Base-by-base conservation (phyloP, 2,797 vertebrate species). In the Neoniphon sammara region DNA sequence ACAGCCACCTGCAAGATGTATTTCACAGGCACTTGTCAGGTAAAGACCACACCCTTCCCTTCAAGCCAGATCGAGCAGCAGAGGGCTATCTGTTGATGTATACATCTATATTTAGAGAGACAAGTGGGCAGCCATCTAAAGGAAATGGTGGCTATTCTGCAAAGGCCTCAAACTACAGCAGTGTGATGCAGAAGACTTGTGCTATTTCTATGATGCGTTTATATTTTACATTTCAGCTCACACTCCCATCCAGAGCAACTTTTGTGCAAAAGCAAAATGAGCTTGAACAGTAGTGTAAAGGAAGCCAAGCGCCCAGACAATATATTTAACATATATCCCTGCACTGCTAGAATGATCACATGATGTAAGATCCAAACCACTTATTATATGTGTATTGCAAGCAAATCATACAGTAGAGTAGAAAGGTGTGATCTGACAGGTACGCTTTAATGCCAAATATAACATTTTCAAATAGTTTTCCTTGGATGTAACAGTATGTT, bases 21-120 rank as follows among this genome's bases (percentile, higher is more conserved):
- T 60, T 53, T 70, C 18, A 47, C 7, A n/a, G n/a, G 11, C 9
- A 57, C 57, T 61, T 69, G 52, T 39, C 36, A 8, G 3, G 25
- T 34, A 52, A 54, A 50, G 39, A 72, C 56, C 58, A 58, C 65
- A 63, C 39, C 27, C 42, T 14, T 60, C 58, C 56, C 57, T 57
- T 49, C 58, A 23, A 74, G 57, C 54, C 78, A 86, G 75, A 81
- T 58, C 61, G 42, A 42, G 68, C 69, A 56, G 66, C 65, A 49
- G 27, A 5, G 14, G 54, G 58, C 73, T 64, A 54, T 75, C 70
- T 70, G 47, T 64, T 58, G 18, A 85, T 73, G 46, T 75, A 42
- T 70, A 17, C 25, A 73, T 84, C 80, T 91, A 88, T 85, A 80
- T 88, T 87, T 85, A 87, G 78, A 52, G 30, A 80, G 58, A 79